Conservation (phyloP, 2,797 vertebrate species). For the Rachycentron canadum region DNA sequence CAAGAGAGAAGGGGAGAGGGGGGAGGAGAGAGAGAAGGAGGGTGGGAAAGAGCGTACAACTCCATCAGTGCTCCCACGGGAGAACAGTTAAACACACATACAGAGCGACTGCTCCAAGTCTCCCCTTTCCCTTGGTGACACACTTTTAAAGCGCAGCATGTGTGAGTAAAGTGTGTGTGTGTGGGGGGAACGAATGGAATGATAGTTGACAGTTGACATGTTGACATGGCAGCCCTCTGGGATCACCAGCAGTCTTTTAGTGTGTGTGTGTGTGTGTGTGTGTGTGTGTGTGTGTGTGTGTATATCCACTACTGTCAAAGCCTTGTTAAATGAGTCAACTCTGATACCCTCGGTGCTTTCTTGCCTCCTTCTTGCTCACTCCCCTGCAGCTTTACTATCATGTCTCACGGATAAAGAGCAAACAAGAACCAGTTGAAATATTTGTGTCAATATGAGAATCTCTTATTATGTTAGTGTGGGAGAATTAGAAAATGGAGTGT, state of each 20-base stretch:
- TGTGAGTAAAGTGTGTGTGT: slow-evolving; percentile 13
- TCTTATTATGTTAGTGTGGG: background rate
- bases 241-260: slow-evolving; percentile 47
- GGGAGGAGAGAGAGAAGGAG: slow-evolving; percentile 4
- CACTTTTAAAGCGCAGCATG: slow-evolving; percentile 53
- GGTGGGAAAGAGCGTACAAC: slow-evolving; percentile 23
- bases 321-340: slow-evolving; percentile 43
- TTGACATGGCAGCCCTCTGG: slow-evolving; percentile 64
- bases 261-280: background rate
- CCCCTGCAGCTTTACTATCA: background rate
- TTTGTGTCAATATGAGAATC: background rate
- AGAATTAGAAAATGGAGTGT: background rate
- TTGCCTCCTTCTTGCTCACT: slow-evolving; percentile 2
- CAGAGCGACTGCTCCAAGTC: slow-evolving; percentile 22
- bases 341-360: background rate
- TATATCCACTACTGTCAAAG: slow-evolving; percentile 49
- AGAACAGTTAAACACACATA: slow-evolving; percentile 16
- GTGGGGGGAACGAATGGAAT: slow-evolving; percentile 10
- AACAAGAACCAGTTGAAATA: background rate
- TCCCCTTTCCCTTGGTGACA: slow-evolving; percentile 65
- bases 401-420: background rate
- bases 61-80: slow-evolving; percentile 56
- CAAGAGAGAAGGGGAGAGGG: slow-evolving; percentile 7
- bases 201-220: slow-evolving; percentile 61
- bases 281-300: slow-evolving; percentile 3